These are phyloP conservation scores for Mirounga angustirostris DNA, from an alignment of 2,113 vertebrate genomes.

Conservation along the genomic window DNA sequence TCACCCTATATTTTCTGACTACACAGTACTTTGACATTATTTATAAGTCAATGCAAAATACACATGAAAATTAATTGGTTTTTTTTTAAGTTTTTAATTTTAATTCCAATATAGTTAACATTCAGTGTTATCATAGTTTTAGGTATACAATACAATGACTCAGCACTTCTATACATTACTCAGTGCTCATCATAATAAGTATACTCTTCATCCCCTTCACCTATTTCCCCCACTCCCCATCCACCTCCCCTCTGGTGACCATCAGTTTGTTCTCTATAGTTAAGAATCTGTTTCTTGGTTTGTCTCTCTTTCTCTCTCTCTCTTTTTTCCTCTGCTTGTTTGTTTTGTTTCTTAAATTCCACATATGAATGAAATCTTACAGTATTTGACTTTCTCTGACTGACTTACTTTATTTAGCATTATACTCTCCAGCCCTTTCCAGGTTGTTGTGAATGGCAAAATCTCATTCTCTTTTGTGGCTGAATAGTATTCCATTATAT, in stretches of 20 bases:
- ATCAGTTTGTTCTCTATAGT: not conserved
- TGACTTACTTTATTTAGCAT: not conserved
- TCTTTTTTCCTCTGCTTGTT: not conserved
- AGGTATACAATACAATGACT: not conserved
- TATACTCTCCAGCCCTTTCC: not conserved
- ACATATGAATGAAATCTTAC: not conserved
- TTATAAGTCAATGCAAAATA: constrained; percentile 2
- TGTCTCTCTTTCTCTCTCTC: not conserved
- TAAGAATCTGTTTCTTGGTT: not conserved
- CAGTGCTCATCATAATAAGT: not conserved
- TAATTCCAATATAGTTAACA: not conserved
- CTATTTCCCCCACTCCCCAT: not conserved
- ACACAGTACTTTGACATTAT: not conserved
- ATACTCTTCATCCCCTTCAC: not conserved
- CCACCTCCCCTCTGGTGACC: not conserved
- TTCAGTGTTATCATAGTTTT: not conserved
- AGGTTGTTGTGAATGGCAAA: not conserved
- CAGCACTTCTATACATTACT: not conserved
- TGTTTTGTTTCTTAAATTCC: not conserved
- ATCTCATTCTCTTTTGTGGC: not conserved
- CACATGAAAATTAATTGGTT: not conserved
- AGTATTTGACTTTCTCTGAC: not conserved
- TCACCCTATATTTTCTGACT: not conserved
- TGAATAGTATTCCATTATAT: not conserved
- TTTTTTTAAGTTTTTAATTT: not conserved